Percentiles rank a stretch among this genome's conserved stretches.
phyloP scores from a whole-genome alignment of 2,797 vertebrate genomes.

The Decapterus maruadsi region DNA sequence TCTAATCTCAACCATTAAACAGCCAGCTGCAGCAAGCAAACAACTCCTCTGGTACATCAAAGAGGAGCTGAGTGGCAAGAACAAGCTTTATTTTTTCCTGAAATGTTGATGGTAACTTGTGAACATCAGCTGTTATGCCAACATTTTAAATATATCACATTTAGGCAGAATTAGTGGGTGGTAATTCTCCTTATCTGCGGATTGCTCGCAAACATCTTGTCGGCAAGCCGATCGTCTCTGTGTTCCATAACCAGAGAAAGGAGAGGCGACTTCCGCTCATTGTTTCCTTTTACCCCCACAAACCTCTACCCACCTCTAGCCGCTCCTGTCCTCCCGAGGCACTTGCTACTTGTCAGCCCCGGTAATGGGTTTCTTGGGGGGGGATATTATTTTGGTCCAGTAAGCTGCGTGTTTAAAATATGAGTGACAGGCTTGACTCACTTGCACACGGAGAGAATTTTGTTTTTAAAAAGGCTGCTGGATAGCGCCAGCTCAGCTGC shows the following conservation, averaged over 20 bases:
- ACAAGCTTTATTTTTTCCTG: slow-evolving; percentile 63
- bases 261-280: slow-evolving; percentile 63
- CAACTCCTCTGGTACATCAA: slow-evolving; percentile 54
- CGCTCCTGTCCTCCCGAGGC: slow-evolving; percentile 61
- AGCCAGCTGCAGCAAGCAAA: slow-evolving; percentile 54
- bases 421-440: slow-evolving; percentile 88
- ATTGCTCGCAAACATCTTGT: slow-evolving; percentile 73
- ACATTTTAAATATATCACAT: slow-evolving; percentile 63
- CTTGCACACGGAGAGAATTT: slow-evolving; percentile 76
- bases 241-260: slow-evolving; percentile 46
- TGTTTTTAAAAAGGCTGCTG: slow-evolving; percentile 75
- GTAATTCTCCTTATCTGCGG: slow-evolving; percentile 70
- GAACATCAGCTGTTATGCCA: slow-evolving; percentile 48
- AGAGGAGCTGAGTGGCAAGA: slow-evolving; percentile 57
- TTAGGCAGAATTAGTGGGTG: slow-evolving; percentile 65
- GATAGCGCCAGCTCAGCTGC: slow-evolving; percentile 61
- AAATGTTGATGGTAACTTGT: slow-evolving; percentile 55
- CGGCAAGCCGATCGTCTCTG: slow-evolving; percentile 41
- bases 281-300: slow-evolving; percentile 65
- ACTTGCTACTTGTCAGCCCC: slow-evolving; percentile 81
- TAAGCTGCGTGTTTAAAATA: slow-evolving; percentile 88
- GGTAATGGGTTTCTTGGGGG: slow-evolving; percentile 86
- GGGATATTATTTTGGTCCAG: slow-evolving; percentile 88
- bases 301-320: slow-evolving; percentile 42
- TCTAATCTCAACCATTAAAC: slow-evolving; percentile 58